Percentiles rank a stretch among this genome's conserved stretches.
Evolutionary conservation across 2,113 vertebrate species (phyloP).

Genomic region (Cranoglanis bouderius): DNA sequence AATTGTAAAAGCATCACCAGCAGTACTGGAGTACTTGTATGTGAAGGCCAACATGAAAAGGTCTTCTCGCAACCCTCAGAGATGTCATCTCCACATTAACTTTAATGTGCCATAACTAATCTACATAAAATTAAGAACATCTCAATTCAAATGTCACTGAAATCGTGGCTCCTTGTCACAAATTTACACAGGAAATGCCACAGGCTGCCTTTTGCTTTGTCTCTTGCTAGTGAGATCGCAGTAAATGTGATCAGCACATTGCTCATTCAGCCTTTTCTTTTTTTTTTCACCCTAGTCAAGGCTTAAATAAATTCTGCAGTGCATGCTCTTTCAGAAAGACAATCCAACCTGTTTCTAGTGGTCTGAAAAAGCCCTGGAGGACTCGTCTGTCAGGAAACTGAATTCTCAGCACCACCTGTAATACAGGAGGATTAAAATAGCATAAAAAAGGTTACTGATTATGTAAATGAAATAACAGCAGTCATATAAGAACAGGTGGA

Average conservation of each 20-base stretch:
- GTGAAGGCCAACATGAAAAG: neutral
- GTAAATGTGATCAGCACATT: neutral
- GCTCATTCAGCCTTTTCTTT: neutral
- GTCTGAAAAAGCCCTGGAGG: conserved; percentile 90
- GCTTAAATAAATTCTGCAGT: neutral
- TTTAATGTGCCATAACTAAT: neutral
- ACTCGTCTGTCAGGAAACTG: conserved; percentile 90
- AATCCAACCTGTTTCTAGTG: conserved; percentile 84
- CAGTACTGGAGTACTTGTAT: neutral
- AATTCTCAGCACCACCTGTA: conserved; percentile 88
- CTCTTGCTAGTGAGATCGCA: neutral
- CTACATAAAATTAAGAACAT: neutral
- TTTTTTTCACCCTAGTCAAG: neutral
- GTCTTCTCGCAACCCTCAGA: neutral
- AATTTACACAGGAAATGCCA: neutral
- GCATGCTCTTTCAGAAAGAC: neutral
- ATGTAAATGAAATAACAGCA: no score
- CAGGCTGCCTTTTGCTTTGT: neutral
- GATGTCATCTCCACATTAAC: neutral
- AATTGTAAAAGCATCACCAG: neutral
- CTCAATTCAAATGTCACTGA: neutral
- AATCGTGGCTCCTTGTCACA: neutral
- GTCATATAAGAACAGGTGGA: neutral
- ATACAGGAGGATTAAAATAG: conserved; percentile 8
- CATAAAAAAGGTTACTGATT: neutral